Percentiles rank a stretch among this genome's conserved stretches.
Conservation (phyloP, 2,797 vertebrate genomes). For the Onychomys leucogaster region DNA sequence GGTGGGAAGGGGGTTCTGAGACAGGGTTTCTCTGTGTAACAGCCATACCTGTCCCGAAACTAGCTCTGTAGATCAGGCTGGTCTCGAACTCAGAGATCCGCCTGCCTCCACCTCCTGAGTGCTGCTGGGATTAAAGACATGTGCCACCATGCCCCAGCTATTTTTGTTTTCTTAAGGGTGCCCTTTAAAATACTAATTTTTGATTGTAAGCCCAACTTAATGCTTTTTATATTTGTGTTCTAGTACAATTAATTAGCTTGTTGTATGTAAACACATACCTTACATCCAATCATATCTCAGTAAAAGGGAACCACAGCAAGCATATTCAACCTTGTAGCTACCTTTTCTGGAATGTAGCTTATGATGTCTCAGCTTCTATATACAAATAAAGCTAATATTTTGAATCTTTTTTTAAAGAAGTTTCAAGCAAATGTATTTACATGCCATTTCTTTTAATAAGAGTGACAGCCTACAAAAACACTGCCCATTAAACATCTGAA, state of each 20-base stretch:
- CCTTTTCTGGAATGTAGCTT: constrained; percentile 21
- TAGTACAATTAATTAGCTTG: constrained; percentile 26
- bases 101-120: no score
- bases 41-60: no score
- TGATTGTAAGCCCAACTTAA: constrained; percentile 18
- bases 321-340: constrained; percentile 27
- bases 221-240: background rate
- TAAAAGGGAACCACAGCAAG: background rate
- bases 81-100: no score
- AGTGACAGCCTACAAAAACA: constrained; percentile 62
- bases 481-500: constrained; percentile 47
- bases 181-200: constrained; percentile 28
- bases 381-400: constrained; percentile 63
- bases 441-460: constrained; percentile 68
- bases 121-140: no score
- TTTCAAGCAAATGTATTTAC: constrained; percentile 70
- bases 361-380: constrained; percentile 55
- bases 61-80: no score
- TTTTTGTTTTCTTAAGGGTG: constrained; percentile 35
- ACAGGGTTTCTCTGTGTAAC: no score
- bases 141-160: background rate
- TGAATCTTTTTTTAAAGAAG: constrained; percentile 58
- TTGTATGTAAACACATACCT: background rate
- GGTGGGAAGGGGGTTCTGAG: background rate
- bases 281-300: background rate